Evolutionary conservation across 2,113 vertebrate species (phyloP).

Genomic region (Tenebrosternarchus preto): DNA sequence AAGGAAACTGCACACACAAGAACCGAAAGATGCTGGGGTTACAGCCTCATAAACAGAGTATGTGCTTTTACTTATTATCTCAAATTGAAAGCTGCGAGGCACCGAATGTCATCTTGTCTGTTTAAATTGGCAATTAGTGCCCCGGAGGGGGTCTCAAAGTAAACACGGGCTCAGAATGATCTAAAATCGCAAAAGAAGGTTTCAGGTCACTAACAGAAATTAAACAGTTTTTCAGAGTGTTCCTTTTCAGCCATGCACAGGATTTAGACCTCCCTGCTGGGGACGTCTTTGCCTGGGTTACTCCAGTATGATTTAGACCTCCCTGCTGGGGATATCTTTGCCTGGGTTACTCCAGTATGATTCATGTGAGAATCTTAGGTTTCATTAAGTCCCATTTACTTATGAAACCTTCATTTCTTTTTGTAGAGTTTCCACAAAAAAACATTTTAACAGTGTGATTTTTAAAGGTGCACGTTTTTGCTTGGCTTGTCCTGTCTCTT

Average conservation of each 20-base stretch:
- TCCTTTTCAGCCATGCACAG: not conserved
- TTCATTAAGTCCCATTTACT: not conserved
- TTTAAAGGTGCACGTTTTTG: not conserved
- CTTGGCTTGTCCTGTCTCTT: not conserved
- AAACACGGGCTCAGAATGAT: slow-evolving; percentile 3
- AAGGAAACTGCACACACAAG: too few species aligned
- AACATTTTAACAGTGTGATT: not conserved
- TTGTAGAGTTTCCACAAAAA: not conserved
- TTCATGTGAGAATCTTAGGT: not conserved
- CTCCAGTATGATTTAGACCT: not conserved
- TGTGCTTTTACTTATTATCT: not conserved
- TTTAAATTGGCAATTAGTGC: slow-evolving; percentile 9
- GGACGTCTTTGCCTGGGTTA: not conserved
- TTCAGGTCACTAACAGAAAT: slow-evolving; percentile 10
- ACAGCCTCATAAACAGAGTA: not conserved
- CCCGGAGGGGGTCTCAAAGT: not conserved
- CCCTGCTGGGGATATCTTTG: not conserved
- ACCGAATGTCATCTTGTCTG: not conserved
- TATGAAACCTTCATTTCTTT: not conserved
- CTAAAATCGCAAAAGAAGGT: not conserved
- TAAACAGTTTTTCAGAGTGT: not conserved
- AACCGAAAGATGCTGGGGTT: not conserved
- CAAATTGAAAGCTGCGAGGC: not conserved
- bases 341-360: not conserved
- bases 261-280: not conserved